These are phyloP conservation scores for Eudemis profundana DNA, from an alignment of 2,888 invertebrate species.

Conservation along the genomic window DNA sequence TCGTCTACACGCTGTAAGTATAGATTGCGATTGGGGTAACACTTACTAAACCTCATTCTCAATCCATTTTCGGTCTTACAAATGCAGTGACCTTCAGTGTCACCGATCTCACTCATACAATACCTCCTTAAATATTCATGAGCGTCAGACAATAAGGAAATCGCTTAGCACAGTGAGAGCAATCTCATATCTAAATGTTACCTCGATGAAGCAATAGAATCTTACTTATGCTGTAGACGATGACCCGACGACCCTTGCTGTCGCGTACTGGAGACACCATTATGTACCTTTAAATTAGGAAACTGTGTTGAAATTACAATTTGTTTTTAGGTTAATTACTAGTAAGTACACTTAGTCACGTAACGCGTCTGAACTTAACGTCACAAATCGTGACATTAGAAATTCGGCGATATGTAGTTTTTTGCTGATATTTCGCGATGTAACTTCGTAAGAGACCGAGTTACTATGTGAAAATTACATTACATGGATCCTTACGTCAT, in stretches of 20 bases:
- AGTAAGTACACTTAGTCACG: slow-evolving; percentile 25
- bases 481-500: neutral
- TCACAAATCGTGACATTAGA: neutral
- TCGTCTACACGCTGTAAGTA: no score
- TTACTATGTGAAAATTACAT: slow-evolving; percentile 11
- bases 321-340: slow-evolving; percentile 43
- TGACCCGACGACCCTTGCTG: slow-evolving; percentile 89
- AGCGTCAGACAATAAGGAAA: slow-evolving; percentile 37
- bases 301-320: slow-evolving; percentile 58
- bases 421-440: slow-evolving; percentile 22
- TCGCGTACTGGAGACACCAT: slow-evolving; percentile 91
- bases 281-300: slow-evolving; percentile 86
- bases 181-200: slow-evolving; percentile 42
- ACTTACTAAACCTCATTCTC: slow-evolving; percentile 10
- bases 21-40: no score
- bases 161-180: slow-evolving; percentile 37
- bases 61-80: slow-evolving; percentile 15
- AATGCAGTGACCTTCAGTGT: slow-evolving; percentile 24
- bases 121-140: slow-evolving; percentile 36
- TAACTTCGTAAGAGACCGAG: slow-evolving; percentile 29
- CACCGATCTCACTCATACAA: slow-evolving; percentile 23
- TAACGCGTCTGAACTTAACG: slow-evolving; percentile 18
- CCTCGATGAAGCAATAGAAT: slow-evolving; percentile 45
- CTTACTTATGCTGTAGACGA: slow-evolving; percentile 87
- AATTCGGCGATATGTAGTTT: slow-evolving; percentile 10